Base-by-base conservation (phyloP, 2,113 vertebrate species). In the Crotalus helleri region DNA sequence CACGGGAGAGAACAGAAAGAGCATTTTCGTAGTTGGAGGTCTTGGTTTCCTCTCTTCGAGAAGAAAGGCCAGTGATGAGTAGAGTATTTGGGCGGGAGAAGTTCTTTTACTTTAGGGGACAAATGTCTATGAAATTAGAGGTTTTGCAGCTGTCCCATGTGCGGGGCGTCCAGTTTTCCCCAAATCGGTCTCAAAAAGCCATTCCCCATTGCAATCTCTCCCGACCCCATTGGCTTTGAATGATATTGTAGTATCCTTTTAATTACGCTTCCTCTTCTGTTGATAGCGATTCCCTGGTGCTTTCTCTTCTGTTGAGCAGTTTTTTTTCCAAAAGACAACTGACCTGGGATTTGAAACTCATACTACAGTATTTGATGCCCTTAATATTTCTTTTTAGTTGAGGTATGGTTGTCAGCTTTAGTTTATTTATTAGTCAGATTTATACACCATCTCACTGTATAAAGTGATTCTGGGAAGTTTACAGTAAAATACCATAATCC, bases 331-430 rank as follows among this genome's bases (percentile, higher is more conserved):
- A 24, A 15, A 61, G 12, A n/a, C 29, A 64, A 24, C 4, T 24
- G 23, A 9, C 23, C 13, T 87, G 29, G 46, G 21, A 11, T 92
- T 44, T 69, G 49, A 88, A 54, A 88, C 6, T 17, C 39, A 29
- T 88, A 1, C n/a, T 55, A 57, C 19, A 26, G 10, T 51, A 9
- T 10, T 89, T 85, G 33, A 10, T 33, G 53, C 51, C 55, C n/a
- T 87, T 69, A 61, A 0, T 94, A 90, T 89, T 87, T 91, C 93
- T 94, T 93, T 85, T 49, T 93, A 92, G 0, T 2, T 3, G 88
- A 88, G 88, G 89, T 91, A 93, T 95, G 59, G 55, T 21, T 96
- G 94, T 90, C 85, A n/a, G 96, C 93, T 88, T 96, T 54, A 92
- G 92, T 92, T 53, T 81, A 92, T 91, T 91, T 91, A 92, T 69